phyloP scores from a whole-genome alignment of 1,140 invertebrate genomes.

The Colletes latitarsis region DNA sequence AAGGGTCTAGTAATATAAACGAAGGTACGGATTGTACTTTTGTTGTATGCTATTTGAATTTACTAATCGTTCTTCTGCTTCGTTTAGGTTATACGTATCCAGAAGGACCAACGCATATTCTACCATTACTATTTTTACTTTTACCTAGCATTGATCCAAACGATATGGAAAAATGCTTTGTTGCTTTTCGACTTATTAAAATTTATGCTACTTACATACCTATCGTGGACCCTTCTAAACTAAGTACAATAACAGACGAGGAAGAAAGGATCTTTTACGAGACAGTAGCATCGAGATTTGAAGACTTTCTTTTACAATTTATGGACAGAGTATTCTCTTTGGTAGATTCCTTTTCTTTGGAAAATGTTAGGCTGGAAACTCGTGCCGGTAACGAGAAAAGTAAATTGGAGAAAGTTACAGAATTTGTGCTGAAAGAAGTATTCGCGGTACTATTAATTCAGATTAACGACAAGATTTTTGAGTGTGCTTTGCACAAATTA shows the following conservation, averaged over 20 bases:
- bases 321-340: conserved; percentile 89
- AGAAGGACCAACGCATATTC: conserved; percentile 90
- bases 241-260: conserved; percentile 85
- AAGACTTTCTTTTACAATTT: conserved; percentile 94
- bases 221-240: conserved; percentile 91
- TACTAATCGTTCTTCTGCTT: not conserved
- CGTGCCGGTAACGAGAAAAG: conserved; percentile 76
- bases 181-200: conserved; percentile 90
- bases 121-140: conserved; percentile 89
- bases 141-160: conserved; percentile 96
- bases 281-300: conserved; percentile 89
- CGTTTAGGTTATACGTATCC: conserved; percentile 82
- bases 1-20: conserved; percentile 82
- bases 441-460: conserved; percentile 83
- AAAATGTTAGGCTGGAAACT: conserved; percentile 85
- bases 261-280: conserved; percentile 89
- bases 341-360: conserved; percentile 88
- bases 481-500: conserved; percentile 88
- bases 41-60: not conserved
- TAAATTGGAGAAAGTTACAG: conserved; percentile 83
- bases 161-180: conserved; percentile 91
- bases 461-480: conserved; percentile 80
- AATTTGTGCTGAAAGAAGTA: conserved; percentile 82
- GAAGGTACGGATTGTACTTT: conserved; percentile 58
- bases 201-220: conserved; percentile 89